These are phyloP conservation scores for Dicycla oo DNA, from an alignment of 2,888 invertebrate genomes.

Conservation along the genomic window DNA sequence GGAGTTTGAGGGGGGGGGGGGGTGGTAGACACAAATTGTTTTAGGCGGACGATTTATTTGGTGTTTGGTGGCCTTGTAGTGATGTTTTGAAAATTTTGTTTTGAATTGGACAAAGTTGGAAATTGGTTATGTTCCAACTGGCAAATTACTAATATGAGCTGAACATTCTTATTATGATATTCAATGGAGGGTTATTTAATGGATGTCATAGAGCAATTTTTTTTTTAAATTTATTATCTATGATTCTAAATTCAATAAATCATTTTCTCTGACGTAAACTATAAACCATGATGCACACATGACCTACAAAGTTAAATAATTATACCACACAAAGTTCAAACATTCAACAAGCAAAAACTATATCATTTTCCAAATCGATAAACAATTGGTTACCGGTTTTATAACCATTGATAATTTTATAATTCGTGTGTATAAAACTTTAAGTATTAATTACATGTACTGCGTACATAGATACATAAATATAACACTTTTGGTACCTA, in stretches of 20 bases:
- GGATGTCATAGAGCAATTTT: neutral
- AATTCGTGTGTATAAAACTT: constrained; percentile 50
- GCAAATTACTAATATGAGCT: neutral
- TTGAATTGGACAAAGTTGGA: neutral
- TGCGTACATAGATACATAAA: constrained; percentile 56
- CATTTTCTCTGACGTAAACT: neutral
- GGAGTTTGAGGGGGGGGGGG: constrained; percentile 38
- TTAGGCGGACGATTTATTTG: constrained; percentile 64
- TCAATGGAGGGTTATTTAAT: neutral
- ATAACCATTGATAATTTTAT: constrained; percentile 56
- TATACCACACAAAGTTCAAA: constrained; percentile 46
- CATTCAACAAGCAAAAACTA: constrained; percentile 44
- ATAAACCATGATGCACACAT: constrained; percentile 26
- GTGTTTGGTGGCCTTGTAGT: constrained; percentile 53
- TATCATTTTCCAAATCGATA: constrained; percentile 58
- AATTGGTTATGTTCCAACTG: neutral
- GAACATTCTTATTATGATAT: neutral
- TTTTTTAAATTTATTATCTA: neutral
- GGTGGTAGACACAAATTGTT: constrained; percentile 67
- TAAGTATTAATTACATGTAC: constrained; percentile 61
- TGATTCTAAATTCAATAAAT: neutral
- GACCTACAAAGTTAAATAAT: constrained; percentile 44
- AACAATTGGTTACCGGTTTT: constrained; percentile 55
- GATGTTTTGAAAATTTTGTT: constrained; percentile 28
- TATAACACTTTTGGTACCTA: constrained; percentile 55